A percentile compares a stretch with the other conserved stretches of the same genome.
Conservation (phyloP, 1,140 invertebrate species). For the Drosophila nebulosa region DNA sequence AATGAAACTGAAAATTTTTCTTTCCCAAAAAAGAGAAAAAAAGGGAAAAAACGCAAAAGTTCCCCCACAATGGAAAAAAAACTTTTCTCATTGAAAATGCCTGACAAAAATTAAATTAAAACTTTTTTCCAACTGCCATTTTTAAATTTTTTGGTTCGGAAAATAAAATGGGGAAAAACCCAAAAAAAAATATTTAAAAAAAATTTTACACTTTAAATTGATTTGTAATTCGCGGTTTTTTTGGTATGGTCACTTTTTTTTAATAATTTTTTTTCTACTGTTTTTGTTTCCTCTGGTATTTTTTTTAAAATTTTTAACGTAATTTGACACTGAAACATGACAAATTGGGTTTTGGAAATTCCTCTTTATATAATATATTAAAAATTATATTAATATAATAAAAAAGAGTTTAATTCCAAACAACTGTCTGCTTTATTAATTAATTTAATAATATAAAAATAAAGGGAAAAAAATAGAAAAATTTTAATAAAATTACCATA, state of each 20-base stretch:
- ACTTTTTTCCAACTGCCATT: slow-evolving; percentile 46
- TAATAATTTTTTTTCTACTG: slow-evolving; percentile 21
- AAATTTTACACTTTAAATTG: slow-evolving; percentile 62
- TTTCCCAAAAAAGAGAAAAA: slow-evolving; percentile 27
- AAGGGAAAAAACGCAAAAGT: background rate
- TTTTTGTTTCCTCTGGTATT: slow-evolving; percentile 17
- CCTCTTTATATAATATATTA: too few species aligned
- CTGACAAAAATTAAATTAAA: slow-evolving; percentile 74
- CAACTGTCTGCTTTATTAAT: too few species aligned
- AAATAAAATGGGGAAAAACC: background rate
- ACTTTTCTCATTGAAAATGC: slow-evolving; percentile 66
- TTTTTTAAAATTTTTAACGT: slow-evolving; percentile 54
- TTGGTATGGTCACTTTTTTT: slow-evolving; percentile 50
- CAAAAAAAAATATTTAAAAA: slow-evolving; percentile 6
- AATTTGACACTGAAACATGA: slow-evolving; percentile 65
- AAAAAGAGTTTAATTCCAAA: too few species aligned
- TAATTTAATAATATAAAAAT: too few species aligned
- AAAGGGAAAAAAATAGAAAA: too few species aligned
- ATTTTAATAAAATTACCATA: too few species aligned
- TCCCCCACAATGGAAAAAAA: background rate
- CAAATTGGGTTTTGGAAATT: slow-evolving; percentile 47
- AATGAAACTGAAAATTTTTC: slow-evolving; percentile 31
- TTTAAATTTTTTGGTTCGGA: slow-evolving; percentile 40
- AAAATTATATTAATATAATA: too few species aligned
- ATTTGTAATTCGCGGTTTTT: slow-evolving; percentile 74